Base-by-base conservation (phyloP, 2,113 vertebrate genomes). In the Esox niger region DNA sequence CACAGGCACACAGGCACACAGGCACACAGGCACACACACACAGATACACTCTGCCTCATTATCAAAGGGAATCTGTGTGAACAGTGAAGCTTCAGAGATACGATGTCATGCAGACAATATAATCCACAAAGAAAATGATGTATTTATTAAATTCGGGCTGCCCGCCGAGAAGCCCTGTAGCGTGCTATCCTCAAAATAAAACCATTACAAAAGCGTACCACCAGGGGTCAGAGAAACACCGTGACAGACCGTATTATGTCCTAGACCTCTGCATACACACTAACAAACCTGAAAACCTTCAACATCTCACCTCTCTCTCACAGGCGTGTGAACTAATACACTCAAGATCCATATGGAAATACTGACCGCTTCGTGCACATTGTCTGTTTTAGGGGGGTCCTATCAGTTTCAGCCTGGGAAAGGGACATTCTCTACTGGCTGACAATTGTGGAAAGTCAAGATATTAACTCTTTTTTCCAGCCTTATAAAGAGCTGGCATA, bases 381-480 rank as follows among this genome's bases (percentile, higher is more conserved):
- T 46, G 15, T 33, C 4, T 52, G 62, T 59, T 74, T 23, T 61
- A n/a, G n/a, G 2, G 52, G 29, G 30, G 32, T 49, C 6, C 27
- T n/a, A 56, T 61, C 30, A 55, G 66, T 25, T 38, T 25, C 52
- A 47, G 26, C 33, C 15, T 49, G 21, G 6, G 52, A 31, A 30
- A 31, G 21, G 30, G 23, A 27, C 17, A 38, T 29, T 59, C n/a
- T 52, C 55, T 70, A 33, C 47, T 66, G 43, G 58, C 71, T 63
- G 43, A 66, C 54, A 47, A 54, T 29, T 57, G 23, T 17, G 29
- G 62, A 74, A 69, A 38, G 60, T 66, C 54, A 57, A 62, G 31
- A 66, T 49, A n/a, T 47, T 62, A 70, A 70, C 46, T 60, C 46
- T 49, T 70, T 70, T n/a, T 70, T 74, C 52, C 70, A 67, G 31